A percentile compares a stretch with the other conserved stretches of the same genome.
These are phyloP conservation scores for Trididemnum nubilum DNA, from an alignment of 23 tunicate species.

Conservation along the genomic window DNA sequence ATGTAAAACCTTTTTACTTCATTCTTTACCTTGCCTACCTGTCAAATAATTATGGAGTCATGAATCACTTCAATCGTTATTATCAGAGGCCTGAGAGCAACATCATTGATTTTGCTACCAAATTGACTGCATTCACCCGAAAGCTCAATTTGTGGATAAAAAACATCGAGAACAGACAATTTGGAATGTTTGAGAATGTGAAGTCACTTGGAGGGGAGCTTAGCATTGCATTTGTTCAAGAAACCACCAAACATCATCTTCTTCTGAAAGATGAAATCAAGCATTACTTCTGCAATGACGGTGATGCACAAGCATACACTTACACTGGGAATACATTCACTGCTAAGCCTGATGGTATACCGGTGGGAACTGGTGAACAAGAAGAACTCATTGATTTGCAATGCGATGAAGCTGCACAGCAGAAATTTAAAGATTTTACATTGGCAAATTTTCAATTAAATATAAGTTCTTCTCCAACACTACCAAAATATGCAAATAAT, in stretches of 20 bases:
- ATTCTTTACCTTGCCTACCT: conserved; percentile 30
- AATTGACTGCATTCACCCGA: neutral
- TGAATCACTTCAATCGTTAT: conserved; percentile 24
- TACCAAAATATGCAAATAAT: neutral
- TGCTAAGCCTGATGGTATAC: conserved; percentile 1
- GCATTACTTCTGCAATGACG: conserved; percentile 19
- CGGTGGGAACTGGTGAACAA: no score
- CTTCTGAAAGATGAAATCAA: conserved; percentile 31
- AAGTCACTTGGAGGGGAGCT: conserved; percentile 9
- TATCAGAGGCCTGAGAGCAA: conserved; percentile 28
- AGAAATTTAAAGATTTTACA: neutral
- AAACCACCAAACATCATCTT: conserved; percentile 20
- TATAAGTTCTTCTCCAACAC: conserved; percentile 9
- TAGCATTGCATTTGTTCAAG: conserved; percentile 17
- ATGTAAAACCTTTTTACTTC: no score
- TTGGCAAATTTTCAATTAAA: neutral
- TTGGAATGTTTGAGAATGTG: conserved; percentile 22
- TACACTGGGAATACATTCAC: no score
- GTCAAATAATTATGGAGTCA: conserved; percentile 16
- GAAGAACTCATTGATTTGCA: no score
- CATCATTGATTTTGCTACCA: conserved; percentile 13
- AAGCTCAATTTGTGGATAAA: conserved; percentile 24
- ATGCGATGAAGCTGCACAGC: neutral
- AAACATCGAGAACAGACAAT: conserved; percentile 26
- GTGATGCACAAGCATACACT: conserved; percentile 22